A percentile compares a stretch with the other conserved stretches of the same genome.
phyloP scores from a whole-genome alignment of 2,797 vertebrate genomes.

The Podargus strigoides region DNA sequence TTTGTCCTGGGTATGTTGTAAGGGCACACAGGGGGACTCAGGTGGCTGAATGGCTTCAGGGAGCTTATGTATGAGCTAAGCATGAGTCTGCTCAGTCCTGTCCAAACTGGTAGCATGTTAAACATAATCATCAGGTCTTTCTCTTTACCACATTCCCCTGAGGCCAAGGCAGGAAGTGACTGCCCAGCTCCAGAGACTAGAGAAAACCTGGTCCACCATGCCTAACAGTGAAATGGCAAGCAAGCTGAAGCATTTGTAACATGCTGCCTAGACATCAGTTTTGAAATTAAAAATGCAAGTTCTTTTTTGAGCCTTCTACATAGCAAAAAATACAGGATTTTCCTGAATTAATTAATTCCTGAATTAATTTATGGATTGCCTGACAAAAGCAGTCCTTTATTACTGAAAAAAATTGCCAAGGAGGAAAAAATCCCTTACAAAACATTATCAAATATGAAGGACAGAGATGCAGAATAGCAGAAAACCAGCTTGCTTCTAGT shows the following conservation, averaged over 20 bases:
- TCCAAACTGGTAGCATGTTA: neutral
- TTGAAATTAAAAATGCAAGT: neutral
- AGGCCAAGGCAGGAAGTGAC: neutral
- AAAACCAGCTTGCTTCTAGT: neutral
- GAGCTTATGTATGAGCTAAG: neutral
- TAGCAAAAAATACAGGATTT: neutral
- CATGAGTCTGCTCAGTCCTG: neutral
- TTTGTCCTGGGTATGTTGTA: neutral
- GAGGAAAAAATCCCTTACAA: neutral
- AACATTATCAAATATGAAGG: neutral
- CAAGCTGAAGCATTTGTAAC: neutral
- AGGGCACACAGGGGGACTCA: neutral
- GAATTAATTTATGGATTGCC: neutral
- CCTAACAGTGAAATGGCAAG: accelerated
- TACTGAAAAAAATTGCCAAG: neutral
- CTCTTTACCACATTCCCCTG: neutral
- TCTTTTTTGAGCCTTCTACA: neutral
- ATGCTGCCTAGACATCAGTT: neutral
- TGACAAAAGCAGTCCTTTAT: neutral
- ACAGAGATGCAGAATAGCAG: neutral
- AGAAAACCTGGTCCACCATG: accelerated
- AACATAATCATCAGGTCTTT: neutral
- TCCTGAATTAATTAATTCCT: neutral
- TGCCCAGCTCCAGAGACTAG: neutral
- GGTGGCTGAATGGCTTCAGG: neutral